Conservation (phyloP, 1,140 invertebrate species). For the Nasonia vitripennis region DNA sequence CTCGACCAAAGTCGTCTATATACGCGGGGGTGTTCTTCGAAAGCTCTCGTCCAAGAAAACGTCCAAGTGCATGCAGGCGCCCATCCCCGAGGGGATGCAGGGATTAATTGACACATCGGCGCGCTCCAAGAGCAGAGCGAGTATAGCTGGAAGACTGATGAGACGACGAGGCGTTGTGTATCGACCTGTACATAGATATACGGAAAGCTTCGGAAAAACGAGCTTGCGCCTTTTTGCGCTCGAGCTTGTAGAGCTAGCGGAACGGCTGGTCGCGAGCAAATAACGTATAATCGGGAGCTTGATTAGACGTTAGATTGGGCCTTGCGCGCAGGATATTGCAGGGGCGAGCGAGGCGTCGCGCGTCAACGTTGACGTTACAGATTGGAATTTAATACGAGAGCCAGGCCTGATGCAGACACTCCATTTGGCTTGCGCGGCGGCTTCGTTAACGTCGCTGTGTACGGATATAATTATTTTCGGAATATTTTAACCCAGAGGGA, state of each 20-base stretch:
- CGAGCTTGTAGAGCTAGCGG: not conserved
- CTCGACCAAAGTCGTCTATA: conserved; percentile 5
- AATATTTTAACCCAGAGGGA: not conserved
- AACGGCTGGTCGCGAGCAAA: not conserved
- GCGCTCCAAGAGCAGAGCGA: conserved; percentile 49
- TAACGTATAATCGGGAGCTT: conserved; percentile 16
- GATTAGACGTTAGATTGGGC: conserved; percentile 24
- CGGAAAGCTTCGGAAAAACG: conserved; percentile 45
- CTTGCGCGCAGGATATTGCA: not conserved
- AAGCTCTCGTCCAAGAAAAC: conserved; percentile 19
- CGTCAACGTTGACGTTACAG: conserved; percentile 36
- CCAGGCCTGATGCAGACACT: conserved; percentile 12
- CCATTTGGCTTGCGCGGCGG: not conserved
- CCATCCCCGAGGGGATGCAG: conserved; percentile 59
- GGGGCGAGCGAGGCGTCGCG: conserved; percentile 15
- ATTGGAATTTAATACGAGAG: conserved; percentile 48
- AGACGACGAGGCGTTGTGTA: conserved; percentile 52
- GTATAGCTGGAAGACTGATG: conserved; percentile 65
- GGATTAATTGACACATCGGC: conserved; percentile 71
- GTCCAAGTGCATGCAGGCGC: conserved; percentile 5
- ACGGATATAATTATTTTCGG: not conserved
- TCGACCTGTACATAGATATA: not conserved
- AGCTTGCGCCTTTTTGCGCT: conserved; percentile 59
- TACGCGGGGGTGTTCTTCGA: conserved; percentile 5
- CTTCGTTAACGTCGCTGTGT: not conserved